phyloP scores from a whole-genome alignment of 2,113 vertebrate species.

The Percopsis transmontana region DNA sequence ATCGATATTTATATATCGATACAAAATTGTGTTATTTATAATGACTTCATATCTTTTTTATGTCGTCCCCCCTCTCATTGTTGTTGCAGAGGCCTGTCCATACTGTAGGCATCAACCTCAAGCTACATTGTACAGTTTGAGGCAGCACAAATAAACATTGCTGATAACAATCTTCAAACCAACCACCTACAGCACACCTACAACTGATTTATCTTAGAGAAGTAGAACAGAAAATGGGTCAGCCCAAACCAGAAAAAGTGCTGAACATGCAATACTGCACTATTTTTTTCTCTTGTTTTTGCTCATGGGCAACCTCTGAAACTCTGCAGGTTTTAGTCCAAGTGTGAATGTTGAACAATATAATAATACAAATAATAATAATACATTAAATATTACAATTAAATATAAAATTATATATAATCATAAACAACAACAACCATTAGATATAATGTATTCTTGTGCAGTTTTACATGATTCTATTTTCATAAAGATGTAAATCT shows the following conservation, averaged over 20 bases:
- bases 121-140: not conserved
- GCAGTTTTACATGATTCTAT: not conserved
- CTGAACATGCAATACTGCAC: constrained; percentile 1
- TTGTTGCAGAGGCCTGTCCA: not conserved
- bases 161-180: constrained; percentile 14
- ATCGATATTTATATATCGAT: too few relatives aligned
- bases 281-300: not conserved
- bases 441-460: not conserved
- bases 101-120: too few relatives aligned
- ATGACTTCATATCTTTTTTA: too few relatives aligned
- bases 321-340: not conserved
- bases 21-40: too few relatives aligned
- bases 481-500: too few relatives aligned
- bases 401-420: not conserved
- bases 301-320: not conserved
- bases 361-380: not conserved
- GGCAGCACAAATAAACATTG: too few relatives aligned
- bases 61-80: not conserved
- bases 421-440: too few relatives aligned
- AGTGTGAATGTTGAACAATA: not conserved
- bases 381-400: not conserved
- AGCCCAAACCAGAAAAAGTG: constrained; percentile 25
- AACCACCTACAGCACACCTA: not conserved
- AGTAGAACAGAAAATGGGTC: constrained; percentile 40
- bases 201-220: not conserved